Base-by-base conservation (phyloP, 1,140 invertebrate species). In the Diabrotica undecimpunctata region DNA sequence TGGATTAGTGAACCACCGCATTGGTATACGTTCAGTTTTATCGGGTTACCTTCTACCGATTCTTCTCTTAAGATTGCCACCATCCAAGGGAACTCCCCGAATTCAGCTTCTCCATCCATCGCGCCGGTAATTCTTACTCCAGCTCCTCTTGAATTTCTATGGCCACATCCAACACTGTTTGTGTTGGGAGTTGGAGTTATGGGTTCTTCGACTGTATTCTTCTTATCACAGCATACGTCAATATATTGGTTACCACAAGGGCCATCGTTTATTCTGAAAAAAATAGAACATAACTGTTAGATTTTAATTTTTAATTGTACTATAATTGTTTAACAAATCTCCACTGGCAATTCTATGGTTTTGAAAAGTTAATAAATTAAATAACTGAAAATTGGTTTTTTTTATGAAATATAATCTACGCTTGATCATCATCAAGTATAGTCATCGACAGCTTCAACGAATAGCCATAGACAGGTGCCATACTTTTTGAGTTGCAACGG, bases 81-180 rank as follows among this genome's bases (percentile, higher is more conserved):
- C 90, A 92, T 92, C 91, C 91, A 93, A 0, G 91, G 90, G 77
- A 92, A 93, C 76, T 92, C 90, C 3, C 83, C 87, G 66, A 87
- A 88, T 71, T 88, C 84, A 0, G 87, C 79, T 72, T 90, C 87
- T 53, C 83, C 82, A 54, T 88, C 79, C 0, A 66, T 74, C 7
- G 81, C 77, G 0, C 88, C 88, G 2, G 83, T 87, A 61, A 91
- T 90, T 9, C 87, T 76, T 68, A 88, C 87, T 35, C 88, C 86
- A 7, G 90, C 80, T n/a, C 88, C 88, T 0, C 85, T 81, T 0
- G 81, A 74, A 70, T 88, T 83, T 36, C 87, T 78, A 9, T 79
- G 75, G 5, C 89, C 89, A 68, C 89, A 90, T 5, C 81, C 79
- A 7, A 66, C 51, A 37, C 74, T 72, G 39, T 70, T 62, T 9